Evolutionary conservation across 2,113 vertebrate genomes (phyloP).

Genomic region (Chascanopsetta lugubris): DNA sequence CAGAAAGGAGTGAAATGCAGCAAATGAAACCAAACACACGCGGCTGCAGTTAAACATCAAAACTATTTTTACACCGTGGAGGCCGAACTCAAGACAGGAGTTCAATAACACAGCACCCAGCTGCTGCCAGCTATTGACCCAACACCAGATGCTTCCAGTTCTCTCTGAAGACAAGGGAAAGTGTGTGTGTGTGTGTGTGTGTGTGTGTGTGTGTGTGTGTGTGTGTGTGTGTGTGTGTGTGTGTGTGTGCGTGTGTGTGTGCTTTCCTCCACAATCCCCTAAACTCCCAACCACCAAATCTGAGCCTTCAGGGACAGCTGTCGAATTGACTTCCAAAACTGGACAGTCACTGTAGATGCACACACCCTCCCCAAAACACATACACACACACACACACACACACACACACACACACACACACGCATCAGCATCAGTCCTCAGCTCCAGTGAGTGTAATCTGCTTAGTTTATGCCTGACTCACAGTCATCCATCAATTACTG

Average conservation of each 20-base stretch:
- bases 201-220: background rate
- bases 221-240: constrained; percentile 1
- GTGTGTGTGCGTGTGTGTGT: background rate
- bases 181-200: background rate
- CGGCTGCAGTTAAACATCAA: constrained; percentile 45
- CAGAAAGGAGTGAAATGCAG: constrained; percentile 19
- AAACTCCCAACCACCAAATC: constrained; percentile 57
- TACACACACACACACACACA: constrained; percentile 32
- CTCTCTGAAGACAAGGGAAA: constrained; percentile 48
- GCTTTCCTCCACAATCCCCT: constrained; percentile 25
- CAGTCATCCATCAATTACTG: constrained; percentile 78
- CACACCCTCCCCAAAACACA: constrained; percentile 30
- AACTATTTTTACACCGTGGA: constrained; percentile 56
- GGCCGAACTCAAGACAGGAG: constrained; percentile 45
- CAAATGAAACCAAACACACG: constrained; percentile 25
- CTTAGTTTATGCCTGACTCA: constrained; percentile 73
- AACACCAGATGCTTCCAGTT: constrained; percentile 54
- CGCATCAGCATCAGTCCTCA: constrained; percentile 50
- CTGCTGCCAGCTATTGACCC: constrained; percentile 75
- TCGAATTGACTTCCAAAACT: constrained; percentile 61
- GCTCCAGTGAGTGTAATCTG: constrained; percentile 69
- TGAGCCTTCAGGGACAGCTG: constrained; percentile 59
- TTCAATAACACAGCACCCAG: constrained; percentile 60
- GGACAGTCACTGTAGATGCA: constrained; percentile 61
- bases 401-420: constrained; percentile 45